A percentile compares a stretch with the other conserved stretches of the same genome.
Evolutionary conservation across 2,113 vertebrate genomes (phyloP).

Genomic region (Notechis scutatus): DNA sequence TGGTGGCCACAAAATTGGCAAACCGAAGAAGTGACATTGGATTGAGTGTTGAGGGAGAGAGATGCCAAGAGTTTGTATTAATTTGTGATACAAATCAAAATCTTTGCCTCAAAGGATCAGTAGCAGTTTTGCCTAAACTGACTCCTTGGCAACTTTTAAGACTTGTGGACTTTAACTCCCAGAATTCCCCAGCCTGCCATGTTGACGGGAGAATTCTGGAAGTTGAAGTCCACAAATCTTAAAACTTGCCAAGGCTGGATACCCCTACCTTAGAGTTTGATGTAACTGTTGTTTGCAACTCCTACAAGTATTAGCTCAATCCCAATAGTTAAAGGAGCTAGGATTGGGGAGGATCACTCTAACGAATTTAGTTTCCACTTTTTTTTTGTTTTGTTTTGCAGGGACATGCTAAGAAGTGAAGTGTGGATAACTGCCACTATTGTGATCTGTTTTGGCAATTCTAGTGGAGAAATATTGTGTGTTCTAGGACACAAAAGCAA

Average conservation of each 20-base stretch:
- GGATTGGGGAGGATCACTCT: not conserved
- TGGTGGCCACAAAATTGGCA: too few relatives aligned
- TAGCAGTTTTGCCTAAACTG: not conserved
- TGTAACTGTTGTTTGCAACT: not conserved
- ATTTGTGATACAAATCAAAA: not conserved
- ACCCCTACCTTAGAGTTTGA: not conserved
- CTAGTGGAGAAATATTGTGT: not conserved
- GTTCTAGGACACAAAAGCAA: not conserved
- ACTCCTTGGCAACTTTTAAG: not conserved
- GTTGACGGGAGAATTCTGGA: too few relatives aligned
- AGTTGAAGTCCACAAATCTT: too few relatives aligned
- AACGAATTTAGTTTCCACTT: not conserved
- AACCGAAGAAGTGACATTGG: rapidly evolving
- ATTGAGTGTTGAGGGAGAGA: not conserved
- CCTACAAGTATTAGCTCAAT: not conserved
- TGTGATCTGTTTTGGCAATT: not conserved
- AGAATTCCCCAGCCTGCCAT: too few relatives aligned
- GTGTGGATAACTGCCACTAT: not conserved
- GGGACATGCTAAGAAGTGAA: not conserved
- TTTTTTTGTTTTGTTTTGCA: too few relatives aligned
- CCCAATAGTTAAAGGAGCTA: not conserved
- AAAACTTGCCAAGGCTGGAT: too few relatives aligned
- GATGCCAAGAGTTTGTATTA: not conserved
- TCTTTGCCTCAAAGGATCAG: not conserved
- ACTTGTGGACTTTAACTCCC: not conserved